Conservation (phyloP, 2,113 vertebrate species). For the Raja brachyura region DNA sequence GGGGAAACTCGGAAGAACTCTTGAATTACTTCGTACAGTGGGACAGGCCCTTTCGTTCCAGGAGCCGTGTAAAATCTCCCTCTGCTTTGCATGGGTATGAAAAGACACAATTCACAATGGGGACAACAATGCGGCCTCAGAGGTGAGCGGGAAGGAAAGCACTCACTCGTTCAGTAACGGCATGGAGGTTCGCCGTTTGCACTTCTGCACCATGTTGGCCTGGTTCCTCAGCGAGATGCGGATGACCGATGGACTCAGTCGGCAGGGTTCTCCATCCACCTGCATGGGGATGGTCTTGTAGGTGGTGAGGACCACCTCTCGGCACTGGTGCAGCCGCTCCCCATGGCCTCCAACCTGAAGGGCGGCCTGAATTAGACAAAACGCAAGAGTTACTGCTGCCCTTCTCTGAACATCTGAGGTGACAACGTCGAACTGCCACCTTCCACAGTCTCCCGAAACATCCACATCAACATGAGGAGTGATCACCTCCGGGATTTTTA, state of each 20-base stretch:
- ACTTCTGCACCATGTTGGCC: slow-evolving; percentile 75
- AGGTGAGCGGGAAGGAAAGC: neutral
- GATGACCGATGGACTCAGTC: slow-evolving; percentile 65
- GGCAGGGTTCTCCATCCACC: slow-evolving; percentile 69
- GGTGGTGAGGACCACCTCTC: slow-evolving; percentile 64
- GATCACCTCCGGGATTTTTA: neutral
- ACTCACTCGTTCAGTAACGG: slow-evolving; percentile 75
- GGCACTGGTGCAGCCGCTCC: slow-evolving; percentile 68
- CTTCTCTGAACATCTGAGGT: neutral
- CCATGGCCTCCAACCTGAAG: slow-evolving; percentile 70
- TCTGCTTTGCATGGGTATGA: neutral
- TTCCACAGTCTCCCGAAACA: neutral
- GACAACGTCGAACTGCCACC: neutral
- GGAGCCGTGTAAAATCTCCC: neutral
- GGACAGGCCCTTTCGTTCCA: too few species aligned
- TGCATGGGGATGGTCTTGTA: slow-evolving; percentile 76
- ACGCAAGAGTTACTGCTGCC: neutral
- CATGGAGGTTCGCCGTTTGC: slow-evolving; percentile 73
- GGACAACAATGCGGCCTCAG: neutral
- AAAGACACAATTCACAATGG: neutral
- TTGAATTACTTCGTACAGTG: too few species aligned
- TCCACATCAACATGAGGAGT: neutral
- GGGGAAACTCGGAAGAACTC: too few species aligned
- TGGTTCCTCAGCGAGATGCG: slow-evolving; percentile 68
- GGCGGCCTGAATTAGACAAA: slow-evolving; percentile 55